Conservation (phyloP, 2,888 invertebrate species). For the Hedychridium roseum region DNA sequence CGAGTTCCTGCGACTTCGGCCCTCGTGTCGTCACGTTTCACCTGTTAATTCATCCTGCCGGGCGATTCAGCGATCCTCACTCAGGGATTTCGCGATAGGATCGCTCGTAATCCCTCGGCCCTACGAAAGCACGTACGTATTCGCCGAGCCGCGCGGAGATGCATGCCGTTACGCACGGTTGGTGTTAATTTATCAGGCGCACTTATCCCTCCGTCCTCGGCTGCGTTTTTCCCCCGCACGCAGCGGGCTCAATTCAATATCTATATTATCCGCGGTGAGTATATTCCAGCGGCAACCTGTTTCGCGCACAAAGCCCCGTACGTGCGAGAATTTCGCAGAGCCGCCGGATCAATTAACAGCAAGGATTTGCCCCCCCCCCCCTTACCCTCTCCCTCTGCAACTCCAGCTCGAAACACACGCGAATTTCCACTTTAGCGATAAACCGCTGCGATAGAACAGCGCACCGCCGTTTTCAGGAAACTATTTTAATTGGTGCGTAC, state of each 20-base stretch:
- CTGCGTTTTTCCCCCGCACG: constrained; percentile 21
- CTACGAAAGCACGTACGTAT: constrained; percentile 8
- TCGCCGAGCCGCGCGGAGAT: neutral
- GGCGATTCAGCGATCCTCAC: constrained; percentile 30
- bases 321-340: too few species aligned
- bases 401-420: too few species aligned
- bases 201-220: constrained; percentile 15
- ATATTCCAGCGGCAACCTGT: constrained; percentile 30
- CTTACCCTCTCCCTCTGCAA: too few species aligned
- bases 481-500: too few species aligned
- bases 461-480: too few species aligned
- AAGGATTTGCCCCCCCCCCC: too few species aligned
- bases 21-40: constrained; percentile 34
- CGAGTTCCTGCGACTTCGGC: too few species aligned
- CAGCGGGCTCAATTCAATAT: constrained; percentile 21
- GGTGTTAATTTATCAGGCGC: constrained; percentile 29
- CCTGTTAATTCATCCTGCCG: constrained; percentile 22
- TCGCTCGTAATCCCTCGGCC: constrained; percentile 34
- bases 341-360: too few species aligned
- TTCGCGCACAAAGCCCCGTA: too few species aligned
- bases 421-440: too few species aligned
- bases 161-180: constrained; percentile 22
- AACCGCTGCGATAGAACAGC: too few species aligned
- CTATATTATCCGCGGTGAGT: constrained; percentile 22
- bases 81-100: constrained; percentile 32